phyloP scores from a whole-genome alignment of 1,140 invertebrate genomes.

The Tetramorium parvispinum region DNA sequence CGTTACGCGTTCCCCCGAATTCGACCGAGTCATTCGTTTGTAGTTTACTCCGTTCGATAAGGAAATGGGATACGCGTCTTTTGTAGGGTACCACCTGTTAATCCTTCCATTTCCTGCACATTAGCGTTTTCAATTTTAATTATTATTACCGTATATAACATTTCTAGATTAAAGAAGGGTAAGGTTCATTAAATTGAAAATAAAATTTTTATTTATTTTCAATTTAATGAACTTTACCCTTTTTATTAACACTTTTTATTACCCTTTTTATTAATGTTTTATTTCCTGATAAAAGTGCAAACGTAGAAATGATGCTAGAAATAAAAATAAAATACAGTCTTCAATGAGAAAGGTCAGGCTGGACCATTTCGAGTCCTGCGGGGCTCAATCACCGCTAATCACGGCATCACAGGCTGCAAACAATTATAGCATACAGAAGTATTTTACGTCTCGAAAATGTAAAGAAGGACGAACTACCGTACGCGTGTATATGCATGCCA shows the following conservation, averaged over 20 bases:
- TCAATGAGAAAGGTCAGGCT: not conserved
- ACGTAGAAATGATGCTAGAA: not conserved
- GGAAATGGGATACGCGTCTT: conserved; percentile 4
- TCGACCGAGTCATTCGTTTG: conserved; percentile 4
- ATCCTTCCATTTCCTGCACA: conserved; percentile 14
- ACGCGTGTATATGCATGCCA: conserved; percentile 25
- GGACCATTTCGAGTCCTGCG: not conserved
- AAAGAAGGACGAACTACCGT: conserved; percentile 47
- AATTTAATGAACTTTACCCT: too few relatives aligned
- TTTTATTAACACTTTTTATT: too few relatives aligned
- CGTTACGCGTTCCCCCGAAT: conserved; percentile 25
- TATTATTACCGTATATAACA: not conserved
- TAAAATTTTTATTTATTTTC: too few relatives aligned
- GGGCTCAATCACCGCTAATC: not conserved
- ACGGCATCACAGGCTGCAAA: not conserved
- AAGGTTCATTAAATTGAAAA: not conserved
- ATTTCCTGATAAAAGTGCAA: not conserved
- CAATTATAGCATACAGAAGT: conserved; percentile 1
- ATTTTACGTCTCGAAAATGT: conserved; percentile 8
- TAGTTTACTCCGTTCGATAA: conserved; percentile 25
- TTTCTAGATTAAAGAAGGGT: not conserved
- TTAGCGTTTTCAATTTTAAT: conserved; percentile 7
- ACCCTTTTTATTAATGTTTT: too few relatives aligned
- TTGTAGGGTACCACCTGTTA: conserved; percentile 9
- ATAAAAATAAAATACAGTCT: not conserved